Evolutionary conservation across 2,113 vertebrate species (phyloP).

Genomic region (Oncorhynchus tshawytscha): DNA sequence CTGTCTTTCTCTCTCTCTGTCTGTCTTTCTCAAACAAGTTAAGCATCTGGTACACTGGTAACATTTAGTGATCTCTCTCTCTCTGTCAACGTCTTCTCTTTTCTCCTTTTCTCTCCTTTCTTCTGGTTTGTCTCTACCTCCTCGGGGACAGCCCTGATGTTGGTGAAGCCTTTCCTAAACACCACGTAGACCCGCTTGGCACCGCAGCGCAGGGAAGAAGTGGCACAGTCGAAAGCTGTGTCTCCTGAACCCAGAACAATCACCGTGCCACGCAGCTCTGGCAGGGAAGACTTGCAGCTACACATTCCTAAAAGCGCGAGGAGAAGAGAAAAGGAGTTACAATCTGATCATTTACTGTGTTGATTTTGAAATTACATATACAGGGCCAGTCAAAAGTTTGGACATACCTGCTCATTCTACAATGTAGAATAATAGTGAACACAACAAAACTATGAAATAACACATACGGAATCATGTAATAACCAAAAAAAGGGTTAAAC

Average conservation of each 20-base stretch:
- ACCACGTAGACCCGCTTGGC: slow-evolving; percentile 86
- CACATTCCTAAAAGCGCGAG: slow-evolving; percentile 82
- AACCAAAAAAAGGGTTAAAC: too few species aligned
- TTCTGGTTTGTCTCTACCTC: slow-evolving; percentile 73
- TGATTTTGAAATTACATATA: neutral
- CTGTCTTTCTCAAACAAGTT: neutral
- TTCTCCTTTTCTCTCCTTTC: slow-evolving; percentile 32
- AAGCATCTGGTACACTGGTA: too few species aligned
- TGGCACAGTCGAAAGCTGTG: slow-evolving; percentile 96
- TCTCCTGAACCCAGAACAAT: slow-evolving; percentile 93
- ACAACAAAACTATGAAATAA: too few species aligned
- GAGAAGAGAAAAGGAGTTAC: slow-evolving; percentile 32
- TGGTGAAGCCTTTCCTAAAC: slow-evolving; percentile 92
- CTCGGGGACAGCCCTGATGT: slow-evolving; percentile 89
- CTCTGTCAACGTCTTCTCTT: neutral
- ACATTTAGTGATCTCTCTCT: neutral
- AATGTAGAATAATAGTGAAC: too few species aligned
- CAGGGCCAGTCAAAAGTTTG: neutral
- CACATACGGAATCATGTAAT: too few species aligned
- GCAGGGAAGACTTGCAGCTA: slow-evolving; percentile 80
- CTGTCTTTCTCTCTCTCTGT: slow-evolving; percentile 27
- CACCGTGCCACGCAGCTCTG: slow-evolving; percentile 82
- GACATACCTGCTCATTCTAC: too few species aligned
- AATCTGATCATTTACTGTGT: neutral
- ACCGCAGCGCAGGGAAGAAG: slow-evolving; percentile 92